Base-by-base conservation (phyloP, 2,888 invertebrate genomes). In the Therioaphis trifolii region DNA sequence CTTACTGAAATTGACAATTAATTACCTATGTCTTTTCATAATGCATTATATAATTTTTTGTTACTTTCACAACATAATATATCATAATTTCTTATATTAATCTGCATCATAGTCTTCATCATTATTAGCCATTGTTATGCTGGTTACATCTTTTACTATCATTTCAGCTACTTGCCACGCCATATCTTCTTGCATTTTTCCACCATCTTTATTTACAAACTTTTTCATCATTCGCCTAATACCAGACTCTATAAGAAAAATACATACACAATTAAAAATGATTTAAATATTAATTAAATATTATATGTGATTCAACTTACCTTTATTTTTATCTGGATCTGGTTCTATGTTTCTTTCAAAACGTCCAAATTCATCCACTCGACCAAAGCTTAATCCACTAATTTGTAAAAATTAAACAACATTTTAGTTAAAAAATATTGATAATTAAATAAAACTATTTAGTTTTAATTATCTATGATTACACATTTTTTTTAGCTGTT, bases 161-260 rank as follows among this genome's bases (percentile, higher is more conserved):
- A 97, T 97, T 89, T 96, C 96, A 40, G 98, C 98, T 86, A 98
- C 95, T 90, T 97, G 95, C 94, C 97, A 96, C 7, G 98, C 98
- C 91, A 98, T 94, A 89, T 98, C 97, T 89, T 98, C 97, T 89
- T 97, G 95, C 72, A 94, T 93, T 90, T 91, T 86, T 68, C 86
- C 86, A 76, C 40, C 74, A 66, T 78, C 95, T 86, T 93, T 91
- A 90, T 94, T 94, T 85, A 96, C 95, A 88, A 96, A 92, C 88
- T 93, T 93, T 87, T 92, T 93, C 85, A 96, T 93, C 87, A 94
- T 95, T 87, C 90, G 89, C 18, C 90, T 88, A 84, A 91, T 87
- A 84, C 90, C 89, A 63, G 90, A 91, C 88, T 90, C 90, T 89
- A 85, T 71, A 87, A 87, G 7, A 24, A 24, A 69, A 75, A 43